Evolutionary conservation across 2,113 vertebrate species (phyloP), one percentile per base, ranked within the genome.

Genomic region (Megalops atlanticus): DNA sequence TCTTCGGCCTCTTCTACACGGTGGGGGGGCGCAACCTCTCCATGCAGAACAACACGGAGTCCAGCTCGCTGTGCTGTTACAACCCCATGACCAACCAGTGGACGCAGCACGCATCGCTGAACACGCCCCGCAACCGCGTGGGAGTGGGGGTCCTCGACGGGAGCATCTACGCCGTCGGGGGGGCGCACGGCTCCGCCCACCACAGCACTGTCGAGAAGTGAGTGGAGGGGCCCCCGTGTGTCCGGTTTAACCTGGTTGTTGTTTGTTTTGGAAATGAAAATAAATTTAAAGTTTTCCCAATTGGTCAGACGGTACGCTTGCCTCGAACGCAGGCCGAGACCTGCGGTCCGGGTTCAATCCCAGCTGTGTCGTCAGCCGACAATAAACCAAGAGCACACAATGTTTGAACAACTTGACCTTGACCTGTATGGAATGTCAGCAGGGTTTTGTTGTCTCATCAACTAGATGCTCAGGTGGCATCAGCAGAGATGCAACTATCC

Each of bases 81-180:
- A 96, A 96, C 87, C 95, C 95, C 38, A 92, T 95, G 92, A 95
- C 93, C 84, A 96, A 96, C 88, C 92, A 94, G 85, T 95, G 94
- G 95, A 94, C 89, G 68, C 89, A 89, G 81, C 87, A 87, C 5
- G 90, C 93, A 1, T 76, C 92, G 6, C 91, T 96, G 82, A 93
- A 92, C 86, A 84, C 82, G 11, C 89, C 94, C 76, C 91, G 95
- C 80, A 96, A 96, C 89, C 79, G 95, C 27, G 94, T 96, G n/a
- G 94, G 94, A 0, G 92, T 95, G 54, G 95, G 84, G 2, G 93
- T 92, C 69, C 85, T 95, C 74, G 95, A 96, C 14, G 90, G 92
- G 31, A 91, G 91, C 91, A 92, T 96, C 83, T 96, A 95, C 35
- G 94, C 94, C 0, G 90, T 94, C 0, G 95, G 95, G 12, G 95